Base-by-base conservation (phyloP, 2,113 vertebrate species). In the Toxotes chatareus region DNA sequence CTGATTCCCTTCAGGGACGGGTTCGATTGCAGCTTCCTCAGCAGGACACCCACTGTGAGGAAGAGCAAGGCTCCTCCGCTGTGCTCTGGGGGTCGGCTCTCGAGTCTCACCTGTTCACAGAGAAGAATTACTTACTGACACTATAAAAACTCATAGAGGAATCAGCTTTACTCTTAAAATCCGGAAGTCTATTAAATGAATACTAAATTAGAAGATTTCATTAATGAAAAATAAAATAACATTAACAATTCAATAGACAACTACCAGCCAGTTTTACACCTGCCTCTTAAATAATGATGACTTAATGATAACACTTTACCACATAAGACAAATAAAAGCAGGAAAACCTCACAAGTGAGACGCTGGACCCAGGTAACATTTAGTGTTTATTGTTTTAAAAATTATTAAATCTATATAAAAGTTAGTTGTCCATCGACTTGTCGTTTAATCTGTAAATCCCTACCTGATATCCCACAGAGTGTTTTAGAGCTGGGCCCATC, bases 31-130 rank as follows among this genome's bases (percentile, higher is more conserved):
- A 99, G 94, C 92, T 99, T 99, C 79, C 93, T 94, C 81, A 99
- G 92, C 62, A 99, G 94, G 85, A 99, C 95, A 1, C 98, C 98
- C 81, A 99, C 97, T 0, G 98, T 99, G 90, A 99, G 97, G 95
- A 99, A 99, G 72, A 99, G 97, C 80, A 99, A 82, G 0, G 97
- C 96, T 1, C 98, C 98, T 0, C 97, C 97, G 0, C 97, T 94
- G 27, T 94, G 92, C 0, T 97, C 96, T 1, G 95, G 95, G 0
- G 97, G 96, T 4, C 96, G 95, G 88, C 97, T 98, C 80, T 99
- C 98, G 79, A 99, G 92, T 34, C 98, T 95, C 84, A 99, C 98
- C 95, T 96, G 21, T 4, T 7, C 0, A 47, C 4, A 36, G 36
- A 62, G 19, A 74, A 38, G 0, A 19, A 8, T 16, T 10, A 53